phyloP scores from a whole-genome alignment of 2,888 invertebrate species.

The Amiota mariae region DNA sequence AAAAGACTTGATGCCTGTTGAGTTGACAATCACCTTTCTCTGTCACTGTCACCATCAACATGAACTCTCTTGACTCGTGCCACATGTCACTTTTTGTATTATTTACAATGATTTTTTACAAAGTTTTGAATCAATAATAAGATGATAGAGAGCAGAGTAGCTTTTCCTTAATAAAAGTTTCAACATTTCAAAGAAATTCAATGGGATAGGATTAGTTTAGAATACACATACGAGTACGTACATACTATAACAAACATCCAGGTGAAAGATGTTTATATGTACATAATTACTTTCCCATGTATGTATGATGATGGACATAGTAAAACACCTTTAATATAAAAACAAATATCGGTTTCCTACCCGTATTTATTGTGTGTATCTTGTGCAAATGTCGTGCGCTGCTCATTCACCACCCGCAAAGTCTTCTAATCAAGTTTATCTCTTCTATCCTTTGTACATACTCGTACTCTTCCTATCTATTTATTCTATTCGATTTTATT shows the following conservation, averaged over 20 bases:
- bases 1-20: conserved; percentile 17
- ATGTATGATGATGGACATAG: no score
- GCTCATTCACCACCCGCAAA: conserved; percentile 2
- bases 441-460: background rate
- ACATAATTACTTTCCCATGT: no score
- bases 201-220: no score
- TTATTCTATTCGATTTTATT: no score
- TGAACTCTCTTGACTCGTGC: conserved; percentile 57
- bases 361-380: background rate
- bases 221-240: no score
- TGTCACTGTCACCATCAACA: conserved; percentile 49
- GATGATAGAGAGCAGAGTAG: background rate
- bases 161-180: background rate
- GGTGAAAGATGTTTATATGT: no score
- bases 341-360: no score
- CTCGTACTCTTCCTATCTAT: no score
- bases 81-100: conserved; percentile 37
- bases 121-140: no score
- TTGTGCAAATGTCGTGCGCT: conserved; percentile 34
- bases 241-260: no score
- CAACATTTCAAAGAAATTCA: background rate
- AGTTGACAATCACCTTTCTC: conserved; percentile 63
- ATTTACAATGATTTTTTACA: background rate
- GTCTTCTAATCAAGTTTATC: background rate
- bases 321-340: no score